Evolutionary conservation across 2,888 invertebrate species (phyloP).

Genomic region (Pachycephus smyrnensis): DNA sequence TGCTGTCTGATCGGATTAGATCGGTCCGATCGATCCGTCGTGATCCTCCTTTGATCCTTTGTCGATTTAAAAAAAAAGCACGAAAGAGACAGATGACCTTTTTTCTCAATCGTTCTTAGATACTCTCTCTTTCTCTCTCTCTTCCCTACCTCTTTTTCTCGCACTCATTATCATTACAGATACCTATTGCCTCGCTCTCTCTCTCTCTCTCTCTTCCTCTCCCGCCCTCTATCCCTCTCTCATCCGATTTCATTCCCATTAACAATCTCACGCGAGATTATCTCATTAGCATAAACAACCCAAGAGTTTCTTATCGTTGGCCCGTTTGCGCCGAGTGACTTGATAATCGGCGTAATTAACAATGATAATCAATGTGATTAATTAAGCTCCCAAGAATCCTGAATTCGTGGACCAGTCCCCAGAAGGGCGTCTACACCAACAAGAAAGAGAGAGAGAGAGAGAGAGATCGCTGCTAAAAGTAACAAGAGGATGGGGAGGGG

Average conservation of each 20-base stretch:
- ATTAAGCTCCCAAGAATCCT: conserved; percentile 19
- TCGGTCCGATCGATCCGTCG: conserved; percentile 8
- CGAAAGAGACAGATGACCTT: too few species aligned
- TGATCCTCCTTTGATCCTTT: not conserved
- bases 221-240: not conserved
- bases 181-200: not conserved
- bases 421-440: not conserved
- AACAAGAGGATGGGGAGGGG: conserved; percentile 13
- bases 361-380: conserved; percentile 16
- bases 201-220: conserved; percentile 5
- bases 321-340: conserved; percentile 6
- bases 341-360: conserved; percentile 31
- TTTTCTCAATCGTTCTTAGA: not conserved
- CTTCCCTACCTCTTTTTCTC: conserved; percentile 11
- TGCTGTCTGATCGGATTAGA: conserved; percentile 23
- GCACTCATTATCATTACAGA: conserved; percentile 4
- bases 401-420: conserved; percentile 2
- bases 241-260: conserved; percentile 13
- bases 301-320: conserved; percentile 22
- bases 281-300: conserved; percentile 39
- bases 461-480: conserved; percentile 16
- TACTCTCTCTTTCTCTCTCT: conserved; percentile 1
- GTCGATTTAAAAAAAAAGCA: not conserved
- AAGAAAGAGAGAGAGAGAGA: conserved; percentile 8
- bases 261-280: conserved; percentile 7